A percentile compares a stretch with the other conserved stretches of the same genome.
Evolutionary conservation across 1,140 invertebrate genomes (phyloP).

Genomic region (Leptinotarsa lineolata): DNA sequence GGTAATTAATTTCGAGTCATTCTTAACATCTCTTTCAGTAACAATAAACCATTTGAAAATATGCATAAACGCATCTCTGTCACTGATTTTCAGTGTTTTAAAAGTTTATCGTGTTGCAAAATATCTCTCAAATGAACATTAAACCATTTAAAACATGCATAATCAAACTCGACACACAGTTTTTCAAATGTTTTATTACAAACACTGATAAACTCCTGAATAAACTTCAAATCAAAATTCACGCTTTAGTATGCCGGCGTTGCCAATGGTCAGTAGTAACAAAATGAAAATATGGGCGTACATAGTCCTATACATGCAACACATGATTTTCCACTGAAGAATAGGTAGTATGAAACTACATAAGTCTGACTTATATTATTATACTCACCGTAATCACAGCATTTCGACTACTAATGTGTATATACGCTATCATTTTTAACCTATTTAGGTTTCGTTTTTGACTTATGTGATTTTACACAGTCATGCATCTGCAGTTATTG

Average conservation of each 20-base stretch:
- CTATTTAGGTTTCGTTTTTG: neutral
- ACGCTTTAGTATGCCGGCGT: no score
- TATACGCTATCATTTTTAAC: neutral
- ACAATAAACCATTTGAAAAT: no score
- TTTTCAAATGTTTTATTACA: neutral
- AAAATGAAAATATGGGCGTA: neutral
- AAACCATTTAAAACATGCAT: neutral
- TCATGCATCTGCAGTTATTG: conserved; percentile 9
- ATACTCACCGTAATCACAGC: neutral
- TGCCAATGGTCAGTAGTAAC: no score
- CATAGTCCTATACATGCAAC: neutral
- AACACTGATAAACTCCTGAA: no score
- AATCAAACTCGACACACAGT: neutral
- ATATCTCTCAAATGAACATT: neutral
- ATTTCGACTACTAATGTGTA: conserved; percentile 12
- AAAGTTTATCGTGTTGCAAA: neutral
- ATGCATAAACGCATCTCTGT: no score
- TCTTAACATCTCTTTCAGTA: no score
- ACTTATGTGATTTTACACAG: conserved; percentile 8
- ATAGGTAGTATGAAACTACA: neutral
- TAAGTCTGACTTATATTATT: neutral
- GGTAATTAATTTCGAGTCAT: no score
- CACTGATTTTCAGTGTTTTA: no score
- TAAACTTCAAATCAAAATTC: no score
- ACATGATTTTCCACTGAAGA: conserved; percentile 2